Base-by-base conservation (phyloP, 1,140 invertebrate species). In the Leguminivora glycinivorella region DNA sequence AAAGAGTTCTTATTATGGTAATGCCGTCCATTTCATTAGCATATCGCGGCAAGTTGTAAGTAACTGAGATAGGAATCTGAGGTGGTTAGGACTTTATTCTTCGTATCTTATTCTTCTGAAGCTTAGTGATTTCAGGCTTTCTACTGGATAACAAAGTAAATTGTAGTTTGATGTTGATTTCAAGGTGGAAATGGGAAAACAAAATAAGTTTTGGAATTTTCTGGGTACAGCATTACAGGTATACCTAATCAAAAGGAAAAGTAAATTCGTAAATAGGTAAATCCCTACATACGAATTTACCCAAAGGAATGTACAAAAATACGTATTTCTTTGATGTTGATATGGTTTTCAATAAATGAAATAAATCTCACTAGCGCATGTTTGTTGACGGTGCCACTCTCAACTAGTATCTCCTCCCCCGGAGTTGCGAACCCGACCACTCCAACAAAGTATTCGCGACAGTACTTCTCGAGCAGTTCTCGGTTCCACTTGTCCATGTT, bases 401-500 rank as follows among this genome's bases (percentile, higher is more conserved):
- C 10, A 34, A 97, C 95, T 14, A 97, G 93, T n/a, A 95, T 97
- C 84, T 98, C 96, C 79, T 98, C 97, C 70, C 95, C 95, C 7
- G 97, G 95, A 66, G 96, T 95, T 52, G 98, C 95, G 88, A 99
- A 99, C n/a, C 97, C 97, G 69, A 99, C 95, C 77, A 99, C 96
- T 14, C 98, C 98, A 31, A 99, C 98, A 43, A 96, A 95, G 91
- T 98, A 99, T 89, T 99, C 97, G 47, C 96, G 93, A 87, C 98
- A 99, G 90, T 99, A 99, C 92, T 99, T 98, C 92, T 99, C 98
- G 67, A 99, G 92, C 24, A 99, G 92, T 87, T 99, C 97, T 60
- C 98, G 94, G 92, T 99, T 99, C 98, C 98, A 99, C 85, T 98
- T 97, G 91, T 99, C 98, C 96, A 99, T 97, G 80, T 96, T 95